phyloP scores from a whole-genome alignment of 2,888 invertebrate species.

The Netelia inedita region DNA sequence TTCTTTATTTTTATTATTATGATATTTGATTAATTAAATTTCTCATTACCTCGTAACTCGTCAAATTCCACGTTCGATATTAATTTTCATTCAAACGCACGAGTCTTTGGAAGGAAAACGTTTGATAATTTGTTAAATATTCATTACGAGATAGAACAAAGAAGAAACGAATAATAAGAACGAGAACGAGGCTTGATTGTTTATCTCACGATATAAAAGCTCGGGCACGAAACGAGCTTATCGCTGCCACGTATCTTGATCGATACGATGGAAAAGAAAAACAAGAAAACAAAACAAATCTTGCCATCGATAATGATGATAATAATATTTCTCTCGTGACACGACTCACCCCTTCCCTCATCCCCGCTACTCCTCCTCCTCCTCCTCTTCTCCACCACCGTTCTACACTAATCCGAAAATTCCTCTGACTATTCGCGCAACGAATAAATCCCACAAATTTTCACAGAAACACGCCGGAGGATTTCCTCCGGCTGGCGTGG shows the following conservation, averaged over 20 bases:
- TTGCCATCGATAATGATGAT: background rate
- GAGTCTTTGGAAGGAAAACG: background rate
- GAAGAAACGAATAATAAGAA: too few species aligned
- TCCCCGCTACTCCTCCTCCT: background rate
- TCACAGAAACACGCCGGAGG: constrained; percentile 44
- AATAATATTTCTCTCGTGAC: background rate
- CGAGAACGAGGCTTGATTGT: too few species aligned
- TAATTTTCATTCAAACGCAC: background rate
- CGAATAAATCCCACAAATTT: constrained; percentile 49
- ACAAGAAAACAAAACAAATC: too few species aligned
- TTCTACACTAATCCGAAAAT: constrained; percentile 2
- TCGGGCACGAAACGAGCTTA: too few species aligned
- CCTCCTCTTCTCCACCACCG: too few species aligned
- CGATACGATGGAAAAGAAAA: too few species aligned
- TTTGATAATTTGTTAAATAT: too few species aligned
- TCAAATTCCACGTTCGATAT: background rate
- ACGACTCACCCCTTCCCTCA: background rate
- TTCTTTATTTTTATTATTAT: too few species aligned
- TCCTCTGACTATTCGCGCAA: constrained; percentile 24
- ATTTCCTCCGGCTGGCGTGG: constrained; percentile 52
- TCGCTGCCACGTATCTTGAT: too few species aligned
- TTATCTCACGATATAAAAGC: too few species aligned
- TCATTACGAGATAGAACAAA: too few species aligned
- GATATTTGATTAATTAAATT: too few species aligned
- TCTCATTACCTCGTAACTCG: background rate